These are phyloP conservation scores for Vesta saturnalis DNA, from an alignment of 2,888 invertebrate genomes.

Conservation along the genomic window DNA sequence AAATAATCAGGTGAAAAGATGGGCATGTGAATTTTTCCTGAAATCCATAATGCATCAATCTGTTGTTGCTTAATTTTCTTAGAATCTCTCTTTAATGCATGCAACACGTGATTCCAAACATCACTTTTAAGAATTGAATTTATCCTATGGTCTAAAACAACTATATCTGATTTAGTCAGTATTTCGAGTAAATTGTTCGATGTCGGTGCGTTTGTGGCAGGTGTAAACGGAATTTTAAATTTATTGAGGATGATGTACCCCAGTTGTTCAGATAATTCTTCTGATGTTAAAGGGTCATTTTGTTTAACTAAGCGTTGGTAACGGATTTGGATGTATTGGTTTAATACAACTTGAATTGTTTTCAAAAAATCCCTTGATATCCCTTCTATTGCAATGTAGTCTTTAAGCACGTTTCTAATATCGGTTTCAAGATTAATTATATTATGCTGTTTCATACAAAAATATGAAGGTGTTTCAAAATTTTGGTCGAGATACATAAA, in stretches of 20 bases:
- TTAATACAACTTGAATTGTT: slow-evolving; percentile 19
- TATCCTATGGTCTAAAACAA: slow-evolving; percentile 19
- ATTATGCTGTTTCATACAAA: slow-evolving; percentile 27
- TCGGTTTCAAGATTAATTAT: not conserved
- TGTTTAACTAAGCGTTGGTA: slow-evolving; percentile 16
- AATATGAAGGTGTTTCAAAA: slow-evolving; percentile 3
- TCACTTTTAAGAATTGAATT: slow-evolving; percentile 14
- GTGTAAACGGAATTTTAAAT: slow-evolving; percentile 16
- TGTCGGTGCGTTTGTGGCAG: not conserved
- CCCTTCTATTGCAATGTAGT: slow-evolving; percentile 16
- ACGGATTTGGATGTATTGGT: slow-evolving; percentile 14
- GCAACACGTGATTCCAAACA: slow-evolving; percentile 21
- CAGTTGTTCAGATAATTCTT: slow-evolving; percentile 16
- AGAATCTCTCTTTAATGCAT: slow-evolving; percentile 3
- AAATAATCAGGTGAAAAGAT: slow-evolving; percentile 13
- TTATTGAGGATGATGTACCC: slow-evolving; percentile 16
- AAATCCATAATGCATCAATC: slow-evolving; percentile 21
- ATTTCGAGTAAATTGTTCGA: slow-evolving; percentile 13
- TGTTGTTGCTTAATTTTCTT: slow-evolving; percentile 11
- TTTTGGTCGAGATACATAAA: slow-evolving; percentile 10
- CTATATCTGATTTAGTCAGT: slow-evolving; percentile 4
- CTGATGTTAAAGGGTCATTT: slow-evolving; percentile 6
- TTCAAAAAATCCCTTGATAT: slow-evolving; percentile 15
- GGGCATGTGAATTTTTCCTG: slow-evolving; percentile 28
- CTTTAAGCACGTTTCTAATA: slow-evolving; percentile 9